These are phyloP conservation scores for Leptinotarsa peninsularis DNA, from an alignment of 2,888 invertebrate genomes.

Conservation along the genomic window DNA sequence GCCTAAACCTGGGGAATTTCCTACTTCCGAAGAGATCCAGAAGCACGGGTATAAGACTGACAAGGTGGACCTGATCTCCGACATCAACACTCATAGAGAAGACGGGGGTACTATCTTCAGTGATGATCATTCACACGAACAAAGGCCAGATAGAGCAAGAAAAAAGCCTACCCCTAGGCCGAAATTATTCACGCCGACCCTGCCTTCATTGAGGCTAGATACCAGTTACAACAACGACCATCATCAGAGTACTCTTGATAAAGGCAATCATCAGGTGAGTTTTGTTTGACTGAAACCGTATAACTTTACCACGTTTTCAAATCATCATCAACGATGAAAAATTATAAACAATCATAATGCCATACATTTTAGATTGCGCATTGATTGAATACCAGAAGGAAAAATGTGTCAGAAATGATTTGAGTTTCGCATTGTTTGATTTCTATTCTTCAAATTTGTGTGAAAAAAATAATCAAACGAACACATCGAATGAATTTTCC, in stretches of 20 bases:
- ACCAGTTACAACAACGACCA: conserved; percentile 55
- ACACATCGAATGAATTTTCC: too few species aligned
- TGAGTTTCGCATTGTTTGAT: too few species aligned
- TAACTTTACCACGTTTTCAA: neutral
- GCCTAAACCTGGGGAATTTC: conserved; percentile 81
- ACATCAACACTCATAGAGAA: conserved; percentile 62
- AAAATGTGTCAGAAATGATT: too few species aligned
- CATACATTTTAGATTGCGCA: too few species aligned
- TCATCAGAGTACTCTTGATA: conserved; percentile 56
- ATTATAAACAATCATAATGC: too few species aligned
- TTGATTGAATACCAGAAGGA: too few species aligned
- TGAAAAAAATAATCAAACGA: too few species aligned
- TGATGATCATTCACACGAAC: conserved; percentile 77
- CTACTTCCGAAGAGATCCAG: conserved; percentile 81
- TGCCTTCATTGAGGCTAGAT: conserved; percentile 55
- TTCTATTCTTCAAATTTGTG: too few species aligned
- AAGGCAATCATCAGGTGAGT: conserved; percentile 44
- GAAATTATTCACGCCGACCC: conserved; percentile 60
- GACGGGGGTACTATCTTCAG: conserved; percentile 62
- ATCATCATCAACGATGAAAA: too few species aligned
- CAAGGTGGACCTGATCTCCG: conserved; percentile 56
- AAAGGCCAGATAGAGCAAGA: conserved; percentile 68
- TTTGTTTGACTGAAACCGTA: neutral
- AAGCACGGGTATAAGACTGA: conserved; percentile 60
- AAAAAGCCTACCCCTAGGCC: conserved; percentile 58